phyloP scores from a whole-genome alignment of 2,888 invertebrate species.

The Idaea dimidiata region DNA sequence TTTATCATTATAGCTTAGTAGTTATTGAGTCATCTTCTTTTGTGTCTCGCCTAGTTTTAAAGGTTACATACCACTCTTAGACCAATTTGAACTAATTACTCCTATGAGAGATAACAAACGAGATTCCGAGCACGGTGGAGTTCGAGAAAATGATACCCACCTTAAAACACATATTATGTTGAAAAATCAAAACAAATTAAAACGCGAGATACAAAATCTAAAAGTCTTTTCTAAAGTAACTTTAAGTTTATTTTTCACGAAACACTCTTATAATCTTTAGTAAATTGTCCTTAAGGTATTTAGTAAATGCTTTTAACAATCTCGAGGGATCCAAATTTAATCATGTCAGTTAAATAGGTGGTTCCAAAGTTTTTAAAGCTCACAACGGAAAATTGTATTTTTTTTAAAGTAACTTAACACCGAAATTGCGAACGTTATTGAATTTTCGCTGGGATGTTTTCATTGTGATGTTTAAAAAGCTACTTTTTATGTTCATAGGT shows the following conservation, averaged over 20 bases:
- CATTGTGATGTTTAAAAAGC: constrained; percentile 6
- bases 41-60: too few relatives aligned
- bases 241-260: neutral
- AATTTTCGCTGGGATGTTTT: constrained; percentile 14
- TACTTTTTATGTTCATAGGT: neutral
- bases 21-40: too few relatives aligned
- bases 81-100: too few relatives aligned
- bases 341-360: constrained; percentile 31
- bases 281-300: constrained; percentile 17
- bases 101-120: too few relatives aligned
- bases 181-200: too few relatives aligned
- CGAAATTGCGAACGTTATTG: constrained; percentile 20
- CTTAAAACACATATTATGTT: too few relatives aligned
- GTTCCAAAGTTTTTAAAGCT: constrained; percentile 23
- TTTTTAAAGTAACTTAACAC: constrained; percentile 21
- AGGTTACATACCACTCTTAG: too few relatives aligned
- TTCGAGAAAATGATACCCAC: too few relatives aligned
- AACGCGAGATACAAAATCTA: too few relatives aligned
- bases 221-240: neutral
- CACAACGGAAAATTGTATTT: constrained; percentile 22
- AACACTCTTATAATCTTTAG: neutral
- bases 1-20: too few relatives aligned
- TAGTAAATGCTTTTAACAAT: constrained; percentile 35
- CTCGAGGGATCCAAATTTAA: constrained; percentile 34
- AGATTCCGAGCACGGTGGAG: too few relatives aligned